phyloP scores from a whole-genome alignment of 2,113 vertebrate species.

The Actenoides lindsayi region DNA sequence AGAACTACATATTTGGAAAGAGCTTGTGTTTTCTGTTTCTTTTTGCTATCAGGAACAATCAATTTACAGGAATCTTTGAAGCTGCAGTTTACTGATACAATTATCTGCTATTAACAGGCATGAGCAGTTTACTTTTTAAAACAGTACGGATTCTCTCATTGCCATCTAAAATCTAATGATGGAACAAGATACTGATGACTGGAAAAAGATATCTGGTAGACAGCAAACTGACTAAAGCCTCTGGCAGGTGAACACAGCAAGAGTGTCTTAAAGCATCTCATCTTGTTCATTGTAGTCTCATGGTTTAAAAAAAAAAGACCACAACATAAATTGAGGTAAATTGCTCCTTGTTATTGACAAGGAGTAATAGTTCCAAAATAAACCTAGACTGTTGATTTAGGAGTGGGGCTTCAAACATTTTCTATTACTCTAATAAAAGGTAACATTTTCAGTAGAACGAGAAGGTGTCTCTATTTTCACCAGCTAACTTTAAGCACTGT shows the following conservation, averaged over 20 bases:
- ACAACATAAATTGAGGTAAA: constrained; percentile 25
- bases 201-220: not conserved
- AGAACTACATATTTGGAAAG: not conserved
- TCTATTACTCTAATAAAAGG: constrained; percentile 33
- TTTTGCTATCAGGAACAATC: not conserved
- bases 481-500: constrained; percentile 33
- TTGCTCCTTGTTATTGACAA: constrained; percentile 32
- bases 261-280: not conserved
- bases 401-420: constrained; percentile 51
- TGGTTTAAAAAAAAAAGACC: not conserved
- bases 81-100: not conserved
- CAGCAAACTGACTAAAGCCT: constrained; percentile 1
- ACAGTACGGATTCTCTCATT: not conserved
- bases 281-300: not conserved
- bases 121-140: not conserved
- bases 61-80: not conserved
- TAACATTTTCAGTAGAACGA: constrained; percentile 32
- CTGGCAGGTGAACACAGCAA: not conserved
- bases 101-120: not conserved
- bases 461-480: constrained; percentile 60
- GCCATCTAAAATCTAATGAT: not conserved
- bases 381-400: constrained; percentile 56
- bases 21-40: not conserved
- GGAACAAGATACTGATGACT: not conserved
- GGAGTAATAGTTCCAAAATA: constrained; percentile 61